Percentiles rank a stretch among this genome's conserved stretches.
Evolutionary conservation across 1,140 invertebrate genomes (phyloP).

Genomic region (Brachionus angularis): DNA sequence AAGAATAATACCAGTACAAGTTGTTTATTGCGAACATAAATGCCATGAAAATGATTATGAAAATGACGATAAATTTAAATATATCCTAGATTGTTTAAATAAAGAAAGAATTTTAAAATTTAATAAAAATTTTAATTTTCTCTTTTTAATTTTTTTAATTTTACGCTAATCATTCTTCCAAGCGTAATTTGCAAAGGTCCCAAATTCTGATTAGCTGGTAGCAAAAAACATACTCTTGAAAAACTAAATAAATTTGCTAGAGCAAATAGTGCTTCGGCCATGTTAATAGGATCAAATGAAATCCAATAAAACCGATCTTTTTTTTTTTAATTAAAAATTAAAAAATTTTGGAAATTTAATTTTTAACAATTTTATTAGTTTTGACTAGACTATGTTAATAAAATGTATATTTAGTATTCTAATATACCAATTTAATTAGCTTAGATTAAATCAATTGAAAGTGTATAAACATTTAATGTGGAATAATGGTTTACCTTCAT

Average conservation of each 20-base stretch:
- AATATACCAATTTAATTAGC: too few species aligned
- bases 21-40: constrained; percentile 59
- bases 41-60: constrained; percentile 53
- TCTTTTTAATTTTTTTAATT: too few species aligned
- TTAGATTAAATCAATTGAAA: neutral
- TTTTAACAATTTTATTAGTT: neutral
- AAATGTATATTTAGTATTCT: too few species aligned
- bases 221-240: constrained; percentile 56
- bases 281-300: constrained; percentile 49
- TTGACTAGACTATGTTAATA: neutral
- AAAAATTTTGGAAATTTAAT: too few species aligned
- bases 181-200: constrained; percentile 58
- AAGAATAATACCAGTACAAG: constrained; percentile 58
- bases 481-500: constrained; percentile 2
- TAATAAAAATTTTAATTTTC: neutral
- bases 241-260: constrained; percentile 55
- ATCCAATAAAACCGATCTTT: constrained; percentile 53
- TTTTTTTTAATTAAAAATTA: neutral
- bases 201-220: constrained; percentile 58
- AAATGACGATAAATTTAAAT: constrained; percentile 50
- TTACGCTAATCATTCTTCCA: constrained; percentile 56
- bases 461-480: too few species aligned
- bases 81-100: constrained; percentile 49
- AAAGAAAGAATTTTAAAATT: constrained; percentile 5
- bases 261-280: constrained; percentile 51